Percentiles rank a stretch among this genome's conserved stretches.
phyloP scores from a whole-genome alignment of 2,113 vertebrate species.

The Salminus brasiliensis region DNA sequence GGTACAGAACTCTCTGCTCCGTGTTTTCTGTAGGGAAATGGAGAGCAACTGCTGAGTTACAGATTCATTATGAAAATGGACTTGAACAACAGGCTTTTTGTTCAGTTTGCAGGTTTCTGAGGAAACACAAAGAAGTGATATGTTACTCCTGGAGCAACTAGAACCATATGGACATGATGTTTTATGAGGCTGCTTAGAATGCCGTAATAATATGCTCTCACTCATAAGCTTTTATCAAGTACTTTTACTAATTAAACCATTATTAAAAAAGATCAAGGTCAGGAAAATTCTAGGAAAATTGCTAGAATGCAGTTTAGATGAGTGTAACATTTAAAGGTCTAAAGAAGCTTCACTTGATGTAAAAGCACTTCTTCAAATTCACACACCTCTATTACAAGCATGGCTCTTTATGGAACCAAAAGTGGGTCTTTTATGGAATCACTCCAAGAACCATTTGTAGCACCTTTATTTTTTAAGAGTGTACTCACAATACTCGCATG shows the following conservation, averaged over 20 bases:
- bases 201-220: conserved; percentile 60
- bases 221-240: conserved; percentile 59
- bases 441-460: no score
- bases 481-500: no score
- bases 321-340: no score
- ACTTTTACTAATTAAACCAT: conserved; percentile 53
- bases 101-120: conserved; percentile 70
- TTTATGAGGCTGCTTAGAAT: conserved; percentile 65
- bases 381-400: no score
- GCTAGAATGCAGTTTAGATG: no score
- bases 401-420: no score
- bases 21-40: conserved; percentile 53
- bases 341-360: no score
- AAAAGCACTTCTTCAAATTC: no score
- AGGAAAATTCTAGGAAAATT: no score
- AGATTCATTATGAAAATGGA: conserved; percentile 74
- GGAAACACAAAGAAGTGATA: conserved; percentile 62
- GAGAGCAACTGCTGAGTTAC: conserved; percentile 55
- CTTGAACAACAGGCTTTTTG: conserved; percentile 77
- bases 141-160: conserved; percentile 59
- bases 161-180: conserved; percentile 77
- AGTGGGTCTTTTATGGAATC: no score
- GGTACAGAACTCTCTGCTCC: conserved; percentile 71
- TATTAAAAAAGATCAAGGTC: conserved; percentile 18
- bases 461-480: no score